Conservation (phyloP, 2,113 vertebrate species). For the Setophaga coronata region DNA sequence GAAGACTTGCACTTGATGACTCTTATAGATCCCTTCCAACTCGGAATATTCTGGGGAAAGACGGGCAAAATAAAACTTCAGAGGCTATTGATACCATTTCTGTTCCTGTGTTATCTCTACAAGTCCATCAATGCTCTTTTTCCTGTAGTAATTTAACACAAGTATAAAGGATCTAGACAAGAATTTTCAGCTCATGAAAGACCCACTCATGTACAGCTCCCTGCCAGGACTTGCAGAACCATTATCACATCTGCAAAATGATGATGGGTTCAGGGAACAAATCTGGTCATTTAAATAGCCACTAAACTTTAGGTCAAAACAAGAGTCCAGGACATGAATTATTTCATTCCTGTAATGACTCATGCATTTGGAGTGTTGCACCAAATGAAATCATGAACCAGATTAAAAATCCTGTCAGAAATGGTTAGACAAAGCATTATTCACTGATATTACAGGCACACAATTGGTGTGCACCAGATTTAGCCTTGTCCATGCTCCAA, state of each 20-base stretch:
- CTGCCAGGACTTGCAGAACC: background rate
- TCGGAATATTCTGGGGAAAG: background rate
- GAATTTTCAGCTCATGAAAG: background rate
- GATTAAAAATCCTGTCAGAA: conserved; percentile 36
- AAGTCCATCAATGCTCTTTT: background rate
- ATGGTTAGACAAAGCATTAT: conserved; percentile 3
- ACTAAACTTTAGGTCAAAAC: background rate
- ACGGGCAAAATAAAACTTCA: background rate
- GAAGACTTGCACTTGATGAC: background rate
- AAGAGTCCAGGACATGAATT: background rate
- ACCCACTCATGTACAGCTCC: background rate
- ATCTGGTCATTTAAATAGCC: background rate
- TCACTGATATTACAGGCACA: background rate
- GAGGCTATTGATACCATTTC: background rate
- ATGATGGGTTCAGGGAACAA: background rate
- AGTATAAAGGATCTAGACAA: background rate
- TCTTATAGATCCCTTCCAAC: background rate
- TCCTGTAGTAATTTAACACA: background rate
- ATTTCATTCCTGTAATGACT: conserved; percentile 20
- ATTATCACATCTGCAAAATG: background rate
- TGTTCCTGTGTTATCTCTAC: background rate
- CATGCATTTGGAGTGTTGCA: background rate
- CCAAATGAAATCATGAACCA: conserved; percentile 5
- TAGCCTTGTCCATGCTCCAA: background rate
- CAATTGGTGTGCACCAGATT: background rate